Evolutionary conservation across 2,888 invertebrate species (phyloP).

Genomic region (Xestia sexstrigata): DNA sequence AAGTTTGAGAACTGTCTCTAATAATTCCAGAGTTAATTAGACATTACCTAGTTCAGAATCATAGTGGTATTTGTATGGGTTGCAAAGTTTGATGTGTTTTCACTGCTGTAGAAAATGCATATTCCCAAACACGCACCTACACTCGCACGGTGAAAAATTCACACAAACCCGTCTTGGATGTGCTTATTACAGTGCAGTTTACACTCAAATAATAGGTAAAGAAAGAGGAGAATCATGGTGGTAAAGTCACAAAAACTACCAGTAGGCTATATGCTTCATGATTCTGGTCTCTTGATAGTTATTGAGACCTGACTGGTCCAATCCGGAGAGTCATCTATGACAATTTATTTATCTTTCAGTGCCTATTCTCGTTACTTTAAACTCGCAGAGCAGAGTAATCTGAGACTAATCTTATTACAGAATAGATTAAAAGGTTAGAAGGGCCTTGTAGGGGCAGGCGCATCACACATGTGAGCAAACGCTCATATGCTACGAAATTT

Average conservation of each 20-base stretch:
- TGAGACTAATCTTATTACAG: too few species aligned
- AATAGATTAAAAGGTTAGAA: too few species aligned
- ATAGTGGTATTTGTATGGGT: not conserved
- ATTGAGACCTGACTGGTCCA: too few species aligned
- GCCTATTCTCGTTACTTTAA: too few species aligned
- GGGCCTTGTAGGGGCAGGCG: not conserved
- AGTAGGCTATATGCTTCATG: too few species aligned
- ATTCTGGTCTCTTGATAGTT: too few species aligned
- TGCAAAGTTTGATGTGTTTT: not conserved
- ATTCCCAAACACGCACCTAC: not conserved
- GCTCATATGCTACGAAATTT: not conserved
- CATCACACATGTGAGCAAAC: not conserved
- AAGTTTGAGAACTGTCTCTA: constrained; percentile 21
- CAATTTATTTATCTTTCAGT: too few species aligned
- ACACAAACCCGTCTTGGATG: not conserved
- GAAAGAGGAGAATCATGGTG: too few species aligned
- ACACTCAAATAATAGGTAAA: too few species aligned
- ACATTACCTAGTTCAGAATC: not conserved
- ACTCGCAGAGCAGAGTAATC: too few species aligned
- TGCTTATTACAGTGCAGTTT: not conserved
- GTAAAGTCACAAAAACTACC: too few species aligned
- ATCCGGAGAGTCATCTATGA: too few species aligned
- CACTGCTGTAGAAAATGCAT: not conserved
- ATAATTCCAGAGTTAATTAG: not conserved
- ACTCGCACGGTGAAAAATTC: not conserved